Base-by-base conservation (phyloP, 2,797 vertebrate species). In the Chelmon rostratus region DNA sequence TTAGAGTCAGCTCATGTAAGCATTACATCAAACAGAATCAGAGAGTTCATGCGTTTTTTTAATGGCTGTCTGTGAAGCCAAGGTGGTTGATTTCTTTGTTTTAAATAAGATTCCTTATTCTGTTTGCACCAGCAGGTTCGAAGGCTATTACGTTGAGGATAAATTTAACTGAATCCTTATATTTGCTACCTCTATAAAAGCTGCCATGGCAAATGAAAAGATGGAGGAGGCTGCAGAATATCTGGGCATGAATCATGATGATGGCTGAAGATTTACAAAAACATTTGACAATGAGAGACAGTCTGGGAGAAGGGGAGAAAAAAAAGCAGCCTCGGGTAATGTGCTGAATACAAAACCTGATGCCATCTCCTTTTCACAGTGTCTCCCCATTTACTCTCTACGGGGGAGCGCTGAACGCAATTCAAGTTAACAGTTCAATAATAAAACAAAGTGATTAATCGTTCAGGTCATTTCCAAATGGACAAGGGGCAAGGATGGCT, bases 311-410 rank as follows among this genome's bases (percentile, higher is more conserved):
- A 63, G 42, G 15, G 38, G 13, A n/a, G 8, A 28, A 44, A 19
- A 46, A 71, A 65, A 23, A 58, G 61, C 65, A 78, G 68, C 64
- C 72, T 52, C 2, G 28, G 54, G 63, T 23, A 52, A 33, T 46
- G 62, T 53, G 70, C 35, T 74, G 64, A 83, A 64, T 76, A 63
- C 61, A 81, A 76, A 79, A 75, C 19, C 35, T 65, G 46, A 42
- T 58, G 56, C 31, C 42, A 25, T 72, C 62, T 78, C 47, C 44
- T 73, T 65, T 69, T 67, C 37, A 68, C 54, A 47, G 31, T 44
- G 66, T 65, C 56, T 70, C 7, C 67, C 56, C 16, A 35, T 68
- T 68, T 68, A 49, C 25, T 72, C 33, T 68, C 50, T 44, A 19
- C 0, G 1, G 52, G 58, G 11, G 0, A 42, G 12, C 40, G 16